Conservation (phyloP, 2,888 invertebrate species). For the Cistogaster globosa region DNA sequence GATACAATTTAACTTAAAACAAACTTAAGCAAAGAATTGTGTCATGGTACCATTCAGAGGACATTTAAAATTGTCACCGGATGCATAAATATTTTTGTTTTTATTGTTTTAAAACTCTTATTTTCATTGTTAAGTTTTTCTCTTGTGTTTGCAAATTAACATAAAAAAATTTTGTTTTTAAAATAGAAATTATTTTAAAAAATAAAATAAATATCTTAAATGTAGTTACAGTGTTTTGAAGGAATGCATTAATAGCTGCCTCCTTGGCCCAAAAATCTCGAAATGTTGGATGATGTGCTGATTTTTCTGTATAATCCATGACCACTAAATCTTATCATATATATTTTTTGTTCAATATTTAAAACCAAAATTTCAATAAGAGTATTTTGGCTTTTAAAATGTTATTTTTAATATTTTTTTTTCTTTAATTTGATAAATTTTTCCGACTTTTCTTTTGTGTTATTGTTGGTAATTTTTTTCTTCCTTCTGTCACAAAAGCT, state of each 20-base stretch:
- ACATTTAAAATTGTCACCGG: conserved; percentile 39
- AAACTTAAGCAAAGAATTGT: conserved; percentile 29
- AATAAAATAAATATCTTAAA: background rate
- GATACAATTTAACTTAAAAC: background rate
- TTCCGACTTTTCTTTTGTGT: background rate
- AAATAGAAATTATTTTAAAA: too few relatives aligned
- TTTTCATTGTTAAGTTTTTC: background rate
- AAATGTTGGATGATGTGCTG: conserved; percentile 73
- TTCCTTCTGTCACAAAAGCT: background rate
- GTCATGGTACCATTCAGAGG: conserved; percentile 53
- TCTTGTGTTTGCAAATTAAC: too few relatives aligned
- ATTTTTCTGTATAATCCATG: conserved; percentile 75
- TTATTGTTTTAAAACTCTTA: conserved; percentile 29
- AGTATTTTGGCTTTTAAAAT: background rate
- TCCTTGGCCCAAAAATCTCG: conserved; percentile 81
- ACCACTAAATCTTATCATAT: background rate
- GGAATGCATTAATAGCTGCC: conserved; percentile 79
- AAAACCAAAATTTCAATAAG: too few relatives aligned
- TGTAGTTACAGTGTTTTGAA: conserved; percentile 75
- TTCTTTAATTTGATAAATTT: background rate
- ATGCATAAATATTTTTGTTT: conserved; percentile 51
- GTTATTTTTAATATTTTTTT: background rate
- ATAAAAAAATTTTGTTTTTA: too few relatives aligned
- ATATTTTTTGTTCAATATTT: background rate
- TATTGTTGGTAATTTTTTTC: background rate